A percentile compares a stretch with the other conserved stretches of the same genome.
Conservation (phyloP, 2,888 invertebrate genomes). For the Antheraea assamensis region DNA sequence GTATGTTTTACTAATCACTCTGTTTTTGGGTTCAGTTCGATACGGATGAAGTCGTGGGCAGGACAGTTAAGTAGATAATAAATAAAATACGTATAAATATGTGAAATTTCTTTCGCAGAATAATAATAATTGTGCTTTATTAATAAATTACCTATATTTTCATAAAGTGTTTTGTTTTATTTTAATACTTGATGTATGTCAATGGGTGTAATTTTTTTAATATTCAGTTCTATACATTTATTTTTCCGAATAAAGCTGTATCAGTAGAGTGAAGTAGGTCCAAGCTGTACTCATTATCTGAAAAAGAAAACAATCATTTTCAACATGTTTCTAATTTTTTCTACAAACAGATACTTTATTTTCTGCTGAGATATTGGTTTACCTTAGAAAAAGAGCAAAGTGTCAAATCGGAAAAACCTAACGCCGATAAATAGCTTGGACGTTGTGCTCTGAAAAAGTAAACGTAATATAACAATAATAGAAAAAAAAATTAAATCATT, state of each 20-base stretch:
- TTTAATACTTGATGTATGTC: constrained; percentile 19
- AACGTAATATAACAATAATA: not conserved
- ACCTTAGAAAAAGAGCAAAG: constrained; percentile 39
- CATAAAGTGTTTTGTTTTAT: constrained; percentile 31
- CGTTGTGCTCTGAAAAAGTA: constrained; percentile 32
- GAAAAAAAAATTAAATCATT: not conserved
- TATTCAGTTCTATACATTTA: not conserved
- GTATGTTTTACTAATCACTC: no score
- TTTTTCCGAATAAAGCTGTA: constrained; percentile 31
- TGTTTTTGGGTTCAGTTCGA: no score
- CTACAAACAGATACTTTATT: not conserved
- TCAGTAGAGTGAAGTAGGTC: constrained; percentile 39
- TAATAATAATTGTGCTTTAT: constrained; percentile 10
- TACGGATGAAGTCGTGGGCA: no score
- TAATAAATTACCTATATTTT: constrained; percentile 50
- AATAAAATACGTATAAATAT: no score
- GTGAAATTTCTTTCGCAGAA: constrained; percentile 15
- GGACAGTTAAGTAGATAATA: no score
- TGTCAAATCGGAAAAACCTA: constrained; percentile 38
- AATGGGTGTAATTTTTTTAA: not conserved
- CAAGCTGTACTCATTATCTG: constrained; percentile 42
- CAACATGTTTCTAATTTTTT: no score
- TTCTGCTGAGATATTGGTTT: not conserved
- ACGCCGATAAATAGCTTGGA: constrained; percentile 34
- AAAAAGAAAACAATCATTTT: constrained; percentile 15